Evolutionary conservation across 2,797 vertebrate genomes (phyloP), one percentile per base, ranked within the genome.

Genomic region (Distichodus sexfasciatus): DNA sequence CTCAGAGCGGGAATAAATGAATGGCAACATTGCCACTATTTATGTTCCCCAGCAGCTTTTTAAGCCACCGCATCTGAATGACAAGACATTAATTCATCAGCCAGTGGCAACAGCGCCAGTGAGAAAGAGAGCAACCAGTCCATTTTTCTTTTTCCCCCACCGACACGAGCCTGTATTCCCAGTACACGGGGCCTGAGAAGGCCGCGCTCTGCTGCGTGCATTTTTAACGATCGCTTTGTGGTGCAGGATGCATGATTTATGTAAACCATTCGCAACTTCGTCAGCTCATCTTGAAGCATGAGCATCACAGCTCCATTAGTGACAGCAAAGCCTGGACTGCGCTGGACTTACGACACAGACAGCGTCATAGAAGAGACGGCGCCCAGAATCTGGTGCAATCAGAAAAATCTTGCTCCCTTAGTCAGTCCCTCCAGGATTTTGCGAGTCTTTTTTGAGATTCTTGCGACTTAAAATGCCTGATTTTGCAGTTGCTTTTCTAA

Each of bases 71-170:
- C 78, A 79, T 81, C 79, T 75, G 84, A 79, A 84, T 76, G 80
- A 81, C 73, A 76, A 48, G 35, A 68, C 69, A 76, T 66, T 76
- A 78, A 83, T 86, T 82, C 68, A 84, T 86, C 82, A 85, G 58
- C 69, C 47, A 71, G n/a, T 54, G 48, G 55, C 62, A 62, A 54
- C 36, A n/a, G 40, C 41, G 23, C 50, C 36, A 51, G 57, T 63
- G 61, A 75, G 68, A 75, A 29, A 41, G 53, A 76, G 60, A 68
- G 40, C 54, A 66, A 72, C 23, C 48, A 59, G 48, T 68, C 61
- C 62, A 65, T 74, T 72, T 71, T 72, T 69, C 65, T 68, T 79
- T 48, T 72, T 64, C 71, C 54, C 43, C 73, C 71, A 48, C 43
- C 73, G 3, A 28, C 24, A 15, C 61, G 65, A 71, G 44, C 62